Percentiles rank a stretch among this genome's conserved stretches.
Conservation (phyloP, 2,797 vertebrate species). For the Okamejei kenojei region DNA sequence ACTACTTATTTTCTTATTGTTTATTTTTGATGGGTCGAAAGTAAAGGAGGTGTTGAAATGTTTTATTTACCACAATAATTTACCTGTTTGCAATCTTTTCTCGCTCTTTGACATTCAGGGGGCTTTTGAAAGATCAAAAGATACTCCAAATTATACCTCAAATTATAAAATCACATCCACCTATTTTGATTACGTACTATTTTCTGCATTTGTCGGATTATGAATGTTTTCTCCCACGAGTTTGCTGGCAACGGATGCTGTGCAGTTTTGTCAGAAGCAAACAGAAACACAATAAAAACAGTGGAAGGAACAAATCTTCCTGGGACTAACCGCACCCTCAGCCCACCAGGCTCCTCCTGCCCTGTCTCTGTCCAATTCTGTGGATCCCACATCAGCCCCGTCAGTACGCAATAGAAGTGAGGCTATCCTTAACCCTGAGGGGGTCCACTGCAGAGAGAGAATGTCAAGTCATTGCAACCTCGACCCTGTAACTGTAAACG, state of each 20-base stretch:
- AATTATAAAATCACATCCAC: neutral
- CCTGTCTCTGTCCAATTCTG: too few species aligned
- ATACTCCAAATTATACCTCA: neutral
- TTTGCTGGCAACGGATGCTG: neutral
- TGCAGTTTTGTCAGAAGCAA: neutral
- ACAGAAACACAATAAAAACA: too few species aligned
- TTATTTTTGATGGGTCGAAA: neutral
- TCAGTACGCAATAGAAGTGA: too few species aligned
- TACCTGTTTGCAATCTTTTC: neutral
- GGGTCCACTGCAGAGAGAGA: neutral
- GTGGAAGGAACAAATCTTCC: too few species aligned
- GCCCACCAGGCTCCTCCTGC: too few species aligned
- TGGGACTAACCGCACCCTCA: too few species aligned
- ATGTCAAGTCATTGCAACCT: neutral
- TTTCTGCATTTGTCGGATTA: neutral
- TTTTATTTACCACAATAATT: neutral
- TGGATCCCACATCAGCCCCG: too few species aligned
- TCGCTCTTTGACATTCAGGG: neutral
- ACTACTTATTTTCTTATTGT: neutral
- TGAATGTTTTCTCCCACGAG: neutral
- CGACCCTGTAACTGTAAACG: neutral
- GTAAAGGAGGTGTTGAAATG: neutral
- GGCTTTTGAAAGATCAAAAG: neutral
- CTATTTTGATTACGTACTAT: neutral
- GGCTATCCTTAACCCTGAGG: too few species aligned